Evolutionary conservation across 2,888 invertebrate species (phyloP).

Genomic region (Eupithecia inturbata): DNA sequence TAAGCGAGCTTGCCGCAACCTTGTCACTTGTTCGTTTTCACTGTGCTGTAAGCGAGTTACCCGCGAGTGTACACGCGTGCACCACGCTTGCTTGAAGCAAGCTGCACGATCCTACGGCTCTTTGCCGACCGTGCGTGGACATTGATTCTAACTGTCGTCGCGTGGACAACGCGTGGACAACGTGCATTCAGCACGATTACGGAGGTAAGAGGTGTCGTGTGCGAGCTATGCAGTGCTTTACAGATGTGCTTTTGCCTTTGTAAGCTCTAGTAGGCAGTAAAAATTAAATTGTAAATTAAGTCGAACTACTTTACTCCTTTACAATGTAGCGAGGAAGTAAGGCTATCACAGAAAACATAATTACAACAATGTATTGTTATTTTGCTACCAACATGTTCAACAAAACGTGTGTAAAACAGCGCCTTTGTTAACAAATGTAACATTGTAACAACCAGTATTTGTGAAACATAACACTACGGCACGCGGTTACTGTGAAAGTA

Average conservation of each 20-base stretch:
- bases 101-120: not conserved
- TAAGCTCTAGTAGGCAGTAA: not conserved
- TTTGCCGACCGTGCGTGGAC: not conserved
- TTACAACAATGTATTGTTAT: constrained; percentile 3
- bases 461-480: not conserved
- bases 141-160: not conserved
- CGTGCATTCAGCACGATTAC: not conserved
- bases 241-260: not conserved
- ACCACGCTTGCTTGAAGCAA: too few species aligned
- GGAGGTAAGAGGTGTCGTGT: too few species aligned
- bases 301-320: not conserved
- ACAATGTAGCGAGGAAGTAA: not conserved
- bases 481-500: not conserved
- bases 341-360: constrained; percentile 7
- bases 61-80: too few species aligned
- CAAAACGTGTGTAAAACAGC: not conserved
- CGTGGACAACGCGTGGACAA: not conserved
- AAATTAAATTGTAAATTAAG: not conserved
- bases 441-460: not conserved
- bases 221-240: not conserved
- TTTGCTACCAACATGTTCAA: not conserved
- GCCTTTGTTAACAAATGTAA: constrained; percentile 3
- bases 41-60: too few species aligned
- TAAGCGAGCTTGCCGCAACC: too few species aligned
- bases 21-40: too few species aligned